These are phyloP conservation scores for Pocillopora meandrina DNA, from an alignment of 92 coral and sea anemone species.

Conservation along the genomic window DNA sequence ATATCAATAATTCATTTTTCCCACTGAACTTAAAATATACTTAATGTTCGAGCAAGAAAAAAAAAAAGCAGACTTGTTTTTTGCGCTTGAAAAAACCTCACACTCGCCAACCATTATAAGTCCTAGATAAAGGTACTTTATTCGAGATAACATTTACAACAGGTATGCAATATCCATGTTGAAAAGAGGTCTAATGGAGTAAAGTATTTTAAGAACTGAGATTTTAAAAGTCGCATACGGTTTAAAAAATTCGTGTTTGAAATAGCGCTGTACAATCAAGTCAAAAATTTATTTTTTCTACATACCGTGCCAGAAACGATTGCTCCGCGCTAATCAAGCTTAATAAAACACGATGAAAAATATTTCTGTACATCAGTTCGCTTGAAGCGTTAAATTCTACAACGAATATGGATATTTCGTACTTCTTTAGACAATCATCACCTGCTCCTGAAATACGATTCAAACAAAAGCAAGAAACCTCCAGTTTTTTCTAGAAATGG, in stretches of 20 bases:
- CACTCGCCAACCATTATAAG: background rate
- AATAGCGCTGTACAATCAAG: slow-evolving; percentile 1
- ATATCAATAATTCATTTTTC: slow-evolving; percentile 18
- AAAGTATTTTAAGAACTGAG: background rate
- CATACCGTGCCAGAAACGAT: too few relatives aligned
- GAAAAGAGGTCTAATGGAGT: background rate
- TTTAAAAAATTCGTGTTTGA: background rate
- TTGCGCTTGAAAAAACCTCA: background rate
- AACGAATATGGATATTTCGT: slow-evolving; percentile 18
- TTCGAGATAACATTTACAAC: background rate
- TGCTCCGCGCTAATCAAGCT: too few relatives aligned
- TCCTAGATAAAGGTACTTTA: background rate
- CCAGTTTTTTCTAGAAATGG: background rate
- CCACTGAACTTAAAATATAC: background rate
- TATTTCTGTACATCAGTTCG: too few relatives aligned
- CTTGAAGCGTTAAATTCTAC: background rate
- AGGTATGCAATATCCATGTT: background rate
- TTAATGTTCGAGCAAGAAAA: background rate
- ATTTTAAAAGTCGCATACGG: background rate
- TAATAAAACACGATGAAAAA: too few relatives aligned
- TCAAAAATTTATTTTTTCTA: background rate
- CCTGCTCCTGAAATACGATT: slow-evolving; percentile 34
- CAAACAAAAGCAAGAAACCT: slow-evolving; percentile 31
- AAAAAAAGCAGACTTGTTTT: background rate
- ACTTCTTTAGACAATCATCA: slow-evolving; percentile 19